phyloP scores from a whole-genome alignment of 2,797 vertebrate genomes.

The Neosilurus mollespiculum region DNA sequence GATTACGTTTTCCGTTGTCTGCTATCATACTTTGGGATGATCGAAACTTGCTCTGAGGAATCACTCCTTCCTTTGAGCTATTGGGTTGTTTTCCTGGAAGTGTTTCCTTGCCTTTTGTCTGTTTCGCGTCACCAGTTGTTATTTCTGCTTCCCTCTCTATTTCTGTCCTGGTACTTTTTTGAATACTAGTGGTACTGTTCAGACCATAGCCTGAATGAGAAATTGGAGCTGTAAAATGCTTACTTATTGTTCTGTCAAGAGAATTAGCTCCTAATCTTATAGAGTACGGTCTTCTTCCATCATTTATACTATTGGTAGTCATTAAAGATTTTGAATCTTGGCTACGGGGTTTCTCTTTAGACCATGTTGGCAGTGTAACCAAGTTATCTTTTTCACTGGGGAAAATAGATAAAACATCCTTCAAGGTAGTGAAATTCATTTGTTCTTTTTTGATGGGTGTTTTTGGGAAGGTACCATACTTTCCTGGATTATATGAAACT shows the following conservation, averaged over 20 bases:
- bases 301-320: constrained; percentile 39
- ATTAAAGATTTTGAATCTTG: constrained; percentile 44
- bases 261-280: constrained; percentile 59
- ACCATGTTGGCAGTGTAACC: constrained; percentile 17
- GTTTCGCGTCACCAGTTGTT: neutral
- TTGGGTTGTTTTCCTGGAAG: constrained; percentile 5
- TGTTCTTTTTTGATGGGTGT: constrained; percentile 54
- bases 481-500: constrained; percentile 37
- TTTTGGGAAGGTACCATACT: constrained; percentile 64
- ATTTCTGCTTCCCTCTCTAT: neutral
- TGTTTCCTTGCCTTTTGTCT: constrained; percentile 6
- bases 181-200: neutral
- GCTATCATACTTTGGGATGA: constrained; percentile 11
- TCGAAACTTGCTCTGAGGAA: constrained; percentile 27
- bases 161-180: constrained; percentile 9
- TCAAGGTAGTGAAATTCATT: constrained; percentile 22
- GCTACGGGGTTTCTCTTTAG: constrained; percentile 41
- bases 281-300: constrained; percentile 16
- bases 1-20: neutral
- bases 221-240: constrained; percentile 48
- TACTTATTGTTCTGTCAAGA: constrained; percentile 65
- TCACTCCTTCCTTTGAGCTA: neutral
- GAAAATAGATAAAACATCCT: constrained; percentile 32
- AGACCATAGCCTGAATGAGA: constrained; percentile 28
- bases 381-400: constrained; percentile 16